Evolutionary conservation across 2,797 vertebrate species (phyloP), one percentile per base, ranked within the genome.

Genomic region (Pseudotriccus pelzelni): DNA sequence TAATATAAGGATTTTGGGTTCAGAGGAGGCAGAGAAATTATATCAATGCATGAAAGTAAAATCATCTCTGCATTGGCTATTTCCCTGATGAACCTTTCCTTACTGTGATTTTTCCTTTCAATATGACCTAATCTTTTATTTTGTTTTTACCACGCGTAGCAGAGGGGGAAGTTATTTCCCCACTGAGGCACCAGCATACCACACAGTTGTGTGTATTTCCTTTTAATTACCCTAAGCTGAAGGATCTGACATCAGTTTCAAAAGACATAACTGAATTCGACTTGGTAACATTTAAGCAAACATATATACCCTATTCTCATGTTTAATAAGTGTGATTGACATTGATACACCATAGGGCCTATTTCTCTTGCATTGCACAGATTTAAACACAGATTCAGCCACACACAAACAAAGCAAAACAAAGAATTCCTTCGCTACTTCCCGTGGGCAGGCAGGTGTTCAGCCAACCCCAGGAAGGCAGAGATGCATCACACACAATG

Each of bases 261-360:
- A 24, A 74, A 84, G 59, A 55, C 28, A 30, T 2, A 2, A 73
- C 75, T 67, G 36, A 52, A 73, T 82, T 91, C 18, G 49, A 20
- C 58, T 81, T 87, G 41, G 16, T 85, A 78, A 37, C 11, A 22
- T 78, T 67, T 41, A 86, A 76, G 20, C 75, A 85, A 87, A 70
- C 32, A 90, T 12, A 50, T 74, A 60, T 10, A 74, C 10, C 9
- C 52, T 89, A 7, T 56, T 85, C 25, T 32, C 49, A 27, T 41
- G 19, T 89, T 93, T 87, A 83, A 67, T 90, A 87, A 94, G 37
- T 68, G 16, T n/a, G 60, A 83, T 43, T 83, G 56, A 60, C 67
- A 49, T 47, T 74, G n/a, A 25, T 70, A 53, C 86, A 74, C 21
- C 43, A 32, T 28, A n/a, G 18, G 27, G 8, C 24, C 32, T 80